Conservation (phyloP, 2,797 vertebrate species). For the Euphonia xanthogaster region DNA sequence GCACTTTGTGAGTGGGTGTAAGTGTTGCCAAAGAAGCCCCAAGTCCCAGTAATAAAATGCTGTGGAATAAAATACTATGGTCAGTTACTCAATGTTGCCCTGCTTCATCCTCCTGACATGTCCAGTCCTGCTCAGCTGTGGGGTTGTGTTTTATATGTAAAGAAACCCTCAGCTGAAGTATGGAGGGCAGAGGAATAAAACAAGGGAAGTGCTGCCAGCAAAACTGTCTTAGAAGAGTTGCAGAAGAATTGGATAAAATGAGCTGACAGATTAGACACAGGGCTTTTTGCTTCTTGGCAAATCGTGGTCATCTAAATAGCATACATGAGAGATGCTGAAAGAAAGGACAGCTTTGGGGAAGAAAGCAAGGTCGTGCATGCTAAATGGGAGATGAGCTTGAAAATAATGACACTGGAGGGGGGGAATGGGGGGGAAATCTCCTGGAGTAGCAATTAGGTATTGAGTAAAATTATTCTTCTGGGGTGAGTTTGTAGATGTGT, state of each 20-base stretch:
- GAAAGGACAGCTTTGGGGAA: background rate
- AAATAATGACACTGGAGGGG: background rate
- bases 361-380: background rate
- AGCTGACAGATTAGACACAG: background rate
- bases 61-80: background rate
- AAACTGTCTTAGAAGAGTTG: background rate
- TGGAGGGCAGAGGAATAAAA: background rate
- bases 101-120: background rate
- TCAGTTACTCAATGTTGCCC: fast-evolving
- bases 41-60: background rate
- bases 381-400: background rate
- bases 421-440: fast-evolving
- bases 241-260: background rate
- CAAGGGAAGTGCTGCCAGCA: background rate
- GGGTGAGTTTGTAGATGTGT: background rate
- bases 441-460: fast-evolving
- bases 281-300: background rate
- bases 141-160: background rate
- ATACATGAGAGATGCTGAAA: background rate
- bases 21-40: background rate
- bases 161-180: background rate
- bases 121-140: background rate
- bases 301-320: background rate
- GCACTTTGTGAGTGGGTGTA: background rate
- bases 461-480: background rate